Evolutionary conservation across 2,797 vertebrate species (phyloP).

Genomic region (Acrocephalus scirpaceus): DNA sequence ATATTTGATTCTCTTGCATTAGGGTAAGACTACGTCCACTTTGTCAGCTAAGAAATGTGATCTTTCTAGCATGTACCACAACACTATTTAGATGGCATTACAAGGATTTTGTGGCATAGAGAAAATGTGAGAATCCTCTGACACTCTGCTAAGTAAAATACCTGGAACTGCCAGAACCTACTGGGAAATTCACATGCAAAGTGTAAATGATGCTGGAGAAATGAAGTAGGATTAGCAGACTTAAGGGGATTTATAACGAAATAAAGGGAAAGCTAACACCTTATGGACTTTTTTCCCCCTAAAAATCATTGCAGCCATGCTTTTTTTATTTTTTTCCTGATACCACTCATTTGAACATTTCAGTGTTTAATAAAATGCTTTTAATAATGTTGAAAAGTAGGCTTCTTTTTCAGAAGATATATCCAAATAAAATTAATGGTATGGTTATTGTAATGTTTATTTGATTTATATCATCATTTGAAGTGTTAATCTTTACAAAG

Average conservation of each 20-base stretch:
- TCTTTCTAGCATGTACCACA: not conserved
- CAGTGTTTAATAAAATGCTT: not conserved
- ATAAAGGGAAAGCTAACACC: constrained; percentile 34
- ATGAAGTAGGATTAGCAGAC: constrained; percentile 51
- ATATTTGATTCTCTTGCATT: not conserved
- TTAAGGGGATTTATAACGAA: constrained; percentile 64
- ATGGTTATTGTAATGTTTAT: not conserved
- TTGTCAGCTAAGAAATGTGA: not conserved
- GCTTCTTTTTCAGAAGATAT: not conserved
- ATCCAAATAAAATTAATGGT: not conserved
- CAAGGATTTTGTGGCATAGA: not conserved
- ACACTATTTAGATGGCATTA: not conserved
- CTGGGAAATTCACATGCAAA: constrained; percentile 57
- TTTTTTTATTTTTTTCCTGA: constrained; percentile 11
- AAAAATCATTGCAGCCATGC: not conserved
- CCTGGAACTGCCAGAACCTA: constrained; percentile 11
- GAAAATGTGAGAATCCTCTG: not conserved
- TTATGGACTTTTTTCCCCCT: not conserved
- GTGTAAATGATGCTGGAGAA: constrained; percentile 58
- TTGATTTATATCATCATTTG: not conserved
- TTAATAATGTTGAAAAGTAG: not conserved
- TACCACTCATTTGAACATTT: not conserved
- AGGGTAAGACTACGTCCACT: not conserved
- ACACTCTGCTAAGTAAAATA: constrained; percentile 15
- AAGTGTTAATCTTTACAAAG: not conserved